These are phyloP conservation scores for Asobara japonica DNA, from an alignment of 1,140 invertebrate genomes.

Conservation along the genomic window DNA sequence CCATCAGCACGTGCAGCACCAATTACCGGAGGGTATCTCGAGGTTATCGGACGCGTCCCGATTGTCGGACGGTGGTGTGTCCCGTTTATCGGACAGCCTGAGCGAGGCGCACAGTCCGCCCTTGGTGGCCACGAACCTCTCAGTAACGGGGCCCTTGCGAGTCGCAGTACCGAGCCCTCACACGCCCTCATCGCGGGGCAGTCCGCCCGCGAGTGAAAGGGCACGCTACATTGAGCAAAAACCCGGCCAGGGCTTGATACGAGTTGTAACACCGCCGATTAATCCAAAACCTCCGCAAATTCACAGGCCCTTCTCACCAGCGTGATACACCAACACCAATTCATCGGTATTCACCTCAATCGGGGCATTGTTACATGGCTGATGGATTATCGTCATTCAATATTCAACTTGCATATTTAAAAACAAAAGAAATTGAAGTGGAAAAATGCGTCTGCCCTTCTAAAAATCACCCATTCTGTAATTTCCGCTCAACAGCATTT, in stretches of 20 bases:
- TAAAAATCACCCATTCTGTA: too few species aligned
- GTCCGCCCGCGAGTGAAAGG: slow-evolving; percentile 52
- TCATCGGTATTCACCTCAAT: neutral
- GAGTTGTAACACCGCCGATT: slow-evolving; percentile 56
- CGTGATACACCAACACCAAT: slow-evolving; percentile 54
- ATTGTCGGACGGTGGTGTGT: slow-evolving; percentile 60
- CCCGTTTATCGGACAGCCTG: slow-evolving; percentile 60
- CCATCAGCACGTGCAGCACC: slow-evolving; percentile 54
- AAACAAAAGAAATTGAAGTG: too few species aligned
- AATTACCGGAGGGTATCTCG: slow-evolving; percentile 59
- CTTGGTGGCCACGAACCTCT: slow-evolving; percentile 62
- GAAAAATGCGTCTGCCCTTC: too few species aligned
- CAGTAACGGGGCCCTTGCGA: slow-evolving; percentile 61
- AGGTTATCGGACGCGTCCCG: slow-evolving; percentile 63
- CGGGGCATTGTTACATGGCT: neutral
- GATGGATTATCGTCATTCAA: neutral
- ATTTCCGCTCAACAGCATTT: too few species aligned
- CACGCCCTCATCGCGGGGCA: slow-evolving; percentile 63
- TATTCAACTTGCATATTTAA: too few species aligned
- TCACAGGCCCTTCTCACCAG: slow-evolving; percentile 64
- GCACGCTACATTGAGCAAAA: slow-evolving; percentile 43
- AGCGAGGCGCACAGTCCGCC: slow-evolving; percentile 64
- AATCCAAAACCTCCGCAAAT: slow-evolving; percentile 63
- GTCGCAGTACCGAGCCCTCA: slow-evolving; percentile 64
- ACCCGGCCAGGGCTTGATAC: slow-evolving; percentile 57